Conservation (phyloP, 2,888 invertebrate species). For the Acanthacorydalis orientalis region DNA sequence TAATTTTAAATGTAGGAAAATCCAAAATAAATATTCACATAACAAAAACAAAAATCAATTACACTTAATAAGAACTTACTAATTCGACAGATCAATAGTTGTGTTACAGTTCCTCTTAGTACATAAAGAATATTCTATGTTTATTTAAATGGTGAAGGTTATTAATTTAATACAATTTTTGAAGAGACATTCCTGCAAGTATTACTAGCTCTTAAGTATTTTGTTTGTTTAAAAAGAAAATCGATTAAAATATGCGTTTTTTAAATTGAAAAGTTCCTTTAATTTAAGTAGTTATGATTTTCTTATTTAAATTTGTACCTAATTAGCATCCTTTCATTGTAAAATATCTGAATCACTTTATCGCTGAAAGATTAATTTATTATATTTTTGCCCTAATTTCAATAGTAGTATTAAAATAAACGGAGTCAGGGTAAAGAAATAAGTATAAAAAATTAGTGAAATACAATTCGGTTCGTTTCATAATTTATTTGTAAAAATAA, state of each 20-base stretch:
- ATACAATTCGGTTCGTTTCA: not conserved
- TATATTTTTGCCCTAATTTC: not conserved
- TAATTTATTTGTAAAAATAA: not conserved
- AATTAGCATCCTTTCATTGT: not conserved
- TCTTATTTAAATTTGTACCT: not conserved
- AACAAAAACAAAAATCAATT: too few species aligned
- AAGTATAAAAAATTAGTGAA: not conserved
- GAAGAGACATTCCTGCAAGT: constrained; percentile 26
- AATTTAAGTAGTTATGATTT: not conserved
- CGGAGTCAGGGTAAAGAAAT: constrained; percentile 6
- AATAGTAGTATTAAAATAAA: not conserved
- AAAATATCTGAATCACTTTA: not conserved
- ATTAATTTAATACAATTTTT: not conserved
- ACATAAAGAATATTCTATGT: not conserved
- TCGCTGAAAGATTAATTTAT: not conserved
- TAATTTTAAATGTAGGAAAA: too few species aligned
- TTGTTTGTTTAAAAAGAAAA: not conserved
- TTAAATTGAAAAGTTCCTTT: not conserved
- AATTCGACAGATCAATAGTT: not conserved
- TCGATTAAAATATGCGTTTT: not conserved
- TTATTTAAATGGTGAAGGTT: not conserved
- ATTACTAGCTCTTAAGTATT: constrained; percentile 22
- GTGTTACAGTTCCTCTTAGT: constrained; percentile 1
- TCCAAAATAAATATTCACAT: too few species aligned
- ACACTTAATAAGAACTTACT: too few species aligned